Conservation (phyloP, 2,113 vertebrate species). For the Dolichallabes microphthalmus region DNA sequence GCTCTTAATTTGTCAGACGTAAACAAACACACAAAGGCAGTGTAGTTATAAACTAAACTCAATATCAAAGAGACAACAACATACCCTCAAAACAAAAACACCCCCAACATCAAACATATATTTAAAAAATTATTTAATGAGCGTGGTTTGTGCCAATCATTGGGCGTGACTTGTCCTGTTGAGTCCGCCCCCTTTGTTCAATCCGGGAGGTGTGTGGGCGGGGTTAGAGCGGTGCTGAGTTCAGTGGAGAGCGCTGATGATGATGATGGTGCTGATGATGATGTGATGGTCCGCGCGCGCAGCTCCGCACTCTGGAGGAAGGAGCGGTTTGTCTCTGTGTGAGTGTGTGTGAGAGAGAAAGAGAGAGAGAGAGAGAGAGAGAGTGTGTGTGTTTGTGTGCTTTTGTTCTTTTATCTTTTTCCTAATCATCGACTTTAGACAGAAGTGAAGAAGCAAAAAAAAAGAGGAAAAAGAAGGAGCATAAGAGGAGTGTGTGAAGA, state of each 20-base stretch:
- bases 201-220: slow-evolving; percentile 30
- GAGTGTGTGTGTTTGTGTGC: neutral
- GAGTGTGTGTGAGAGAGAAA: neutral
- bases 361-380: neutral
- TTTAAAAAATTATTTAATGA: neutral
- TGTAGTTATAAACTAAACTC: neutral
- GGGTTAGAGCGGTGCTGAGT: slow-evolving; percentile 34
- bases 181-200: slow-evolving; percentile 21
- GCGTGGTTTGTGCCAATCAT: neutral
- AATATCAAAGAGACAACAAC: neutral
- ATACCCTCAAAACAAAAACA: neutral
- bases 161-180: slow-evolving; percentile 2
- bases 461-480: neutral
- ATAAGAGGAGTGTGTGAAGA: neutral
- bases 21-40: neutral
- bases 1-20: neutral
- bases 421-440: neutral
- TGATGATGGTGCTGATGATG: neutral
- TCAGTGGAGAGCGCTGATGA: slow-evolving; percentile 36
- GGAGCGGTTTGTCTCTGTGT: neutral
- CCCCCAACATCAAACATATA: neutral
- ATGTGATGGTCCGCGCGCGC: slow-evolving; percentile 7
- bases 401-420: neutral
- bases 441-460: too few species aligned
- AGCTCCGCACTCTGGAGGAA: slow-evolving; percentile 12